These are phyloP conservation scores for Eilema caniola DNA, from an alignment of 2,888 invertebrate genomes.

Conservation along the genomic window DNA sequence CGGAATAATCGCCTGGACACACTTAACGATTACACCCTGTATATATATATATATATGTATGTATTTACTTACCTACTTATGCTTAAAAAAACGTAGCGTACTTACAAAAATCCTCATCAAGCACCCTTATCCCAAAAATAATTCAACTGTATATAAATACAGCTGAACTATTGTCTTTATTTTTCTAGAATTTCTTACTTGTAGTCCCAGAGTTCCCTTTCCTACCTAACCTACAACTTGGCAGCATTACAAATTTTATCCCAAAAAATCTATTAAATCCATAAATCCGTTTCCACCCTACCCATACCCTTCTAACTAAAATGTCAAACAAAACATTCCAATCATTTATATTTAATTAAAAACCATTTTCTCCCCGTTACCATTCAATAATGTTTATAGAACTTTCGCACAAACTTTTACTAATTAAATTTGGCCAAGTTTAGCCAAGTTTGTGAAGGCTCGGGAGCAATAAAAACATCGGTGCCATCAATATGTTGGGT, in stretches of 20 bases:
- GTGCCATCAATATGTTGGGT: constrained; percentile 39
- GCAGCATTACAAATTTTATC: neutral
- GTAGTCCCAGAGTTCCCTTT: no score
- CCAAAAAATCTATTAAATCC: neutral
- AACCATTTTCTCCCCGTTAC: constrained; percentile 24
- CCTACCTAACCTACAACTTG: neutral
- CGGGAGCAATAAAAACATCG: constrained; percentile 35
- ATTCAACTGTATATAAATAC: no score
- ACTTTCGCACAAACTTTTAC: constrained; percentile 43
- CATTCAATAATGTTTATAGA: constrained; percentile 46
- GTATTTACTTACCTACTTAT: no score
- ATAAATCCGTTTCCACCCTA: neutral
- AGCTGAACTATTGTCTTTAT: no score
- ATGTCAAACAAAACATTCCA: constrained; percentile 17
- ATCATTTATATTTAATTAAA: constrained; percentile 44
- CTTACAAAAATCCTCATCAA: no score
- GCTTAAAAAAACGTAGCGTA: no score
- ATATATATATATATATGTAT: no score
- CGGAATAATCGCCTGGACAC: no score
- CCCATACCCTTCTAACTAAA: neutral
- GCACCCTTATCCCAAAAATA: no score
- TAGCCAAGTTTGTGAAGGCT: constrained; percentile 33
- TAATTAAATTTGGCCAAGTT: constrained; percentile 50
- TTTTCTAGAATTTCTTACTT: no score
- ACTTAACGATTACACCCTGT: no score